phyloP scores from a whole-genome alignment of 2,113 vertebrate species.

The Ptyas mucosa region DNA sequence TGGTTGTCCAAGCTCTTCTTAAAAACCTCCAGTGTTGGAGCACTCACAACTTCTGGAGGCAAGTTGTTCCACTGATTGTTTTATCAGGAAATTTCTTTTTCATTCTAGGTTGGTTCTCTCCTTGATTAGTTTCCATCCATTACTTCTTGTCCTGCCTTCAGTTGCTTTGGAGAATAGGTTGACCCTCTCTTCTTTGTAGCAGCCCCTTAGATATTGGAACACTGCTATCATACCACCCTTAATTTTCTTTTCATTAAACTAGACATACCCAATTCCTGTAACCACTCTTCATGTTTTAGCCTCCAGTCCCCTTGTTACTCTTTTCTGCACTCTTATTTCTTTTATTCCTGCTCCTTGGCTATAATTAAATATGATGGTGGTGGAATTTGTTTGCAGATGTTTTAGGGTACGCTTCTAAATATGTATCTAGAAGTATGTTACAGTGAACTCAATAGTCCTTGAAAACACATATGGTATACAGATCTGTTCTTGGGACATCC shows the following conservation, averaged over 20 bases:
- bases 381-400: neutral
- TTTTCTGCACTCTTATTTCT: neutral
- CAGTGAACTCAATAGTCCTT: neutral
- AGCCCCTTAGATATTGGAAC: neutral
- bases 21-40: neutral
- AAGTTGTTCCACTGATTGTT: neutral
- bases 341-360: neutral
- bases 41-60: neutral
- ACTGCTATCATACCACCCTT: neutral
- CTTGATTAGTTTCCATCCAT: neutral
- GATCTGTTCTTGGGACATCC: neutral
- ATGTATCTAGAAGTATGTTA: neutral
- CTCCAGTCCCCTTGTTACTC: neutral
- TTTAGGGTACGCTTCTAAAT: neutral
- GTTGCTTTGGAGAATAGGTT: neutral
- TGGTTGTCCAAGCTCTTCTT: neutral
- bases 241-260: neutral
- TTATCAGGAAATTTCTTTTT: neutral
- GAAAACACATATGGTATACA: neutral
- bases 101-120: neutral
- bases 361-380: neutral
- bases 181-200: neutral
- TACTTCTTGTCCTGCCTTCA: neutral
- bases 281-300: neutral
- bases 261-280: neutral